Percentiles rank a stretch among this genome's conserved stretches.
Conservation (phyloP, 2,113 vertebrate species). For the Monarcha castaneiventris region DNA sequence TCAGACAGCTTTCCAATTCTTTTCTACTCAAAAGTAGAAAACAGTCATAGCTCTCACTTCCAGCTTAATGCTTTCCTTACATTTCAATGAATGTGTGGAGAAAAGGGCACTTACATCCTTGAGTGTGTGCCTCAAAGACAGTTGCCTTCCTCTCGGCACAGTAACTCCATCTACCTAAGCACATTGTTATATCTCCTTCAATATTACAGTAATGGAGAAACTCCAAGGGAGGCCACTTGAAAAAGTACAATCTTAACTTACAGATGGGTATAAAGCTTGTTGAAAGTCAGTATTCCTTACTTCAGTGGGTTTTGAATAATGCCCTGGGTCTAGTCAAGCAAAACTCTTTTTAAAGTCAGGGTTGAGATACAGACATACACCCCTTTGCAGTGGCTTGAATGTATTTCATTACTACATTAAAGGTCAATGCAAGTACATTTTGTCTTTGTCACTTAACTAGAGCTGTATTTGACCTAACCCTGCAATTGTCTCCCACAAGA, state of each 20-base stretch:
- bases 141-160: background rate
- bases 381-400: background rate
- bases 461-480: background rate
- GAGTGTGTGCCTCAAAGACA: background rate
- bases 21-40: background rate
- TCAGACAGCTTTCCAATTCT: background rate
- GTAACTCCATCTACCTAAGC: background rate
- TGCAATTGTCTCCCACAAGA: background rate
- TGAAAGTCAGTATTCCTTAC: background rate
- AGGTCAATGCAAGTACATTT: slow-evolving; percentile 1
- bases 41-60: background rate
- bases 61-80: background rate
- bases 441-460: slow-evolving; percentile 11
- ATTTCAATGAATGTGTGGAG: background rate
- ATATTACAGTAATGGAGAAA: background rate
- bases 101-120: background rate
- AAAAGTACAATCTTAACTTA: background rate
- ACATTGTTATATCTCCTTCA: background rate
- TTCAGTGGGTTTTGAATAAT: background rate
- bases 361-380: background rate
- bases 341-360: background rate
- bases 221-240: background rate
- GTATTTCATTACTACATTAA: slow-evolving; percentile 6
- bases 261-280: background rate
- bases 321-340: background rate